Evolutionary conservation across 2,113 vertebrate genomes (phyloP), one percentile per base, ranked within the genome.

Genomic region (Variabilichromis moorii): DNA sequence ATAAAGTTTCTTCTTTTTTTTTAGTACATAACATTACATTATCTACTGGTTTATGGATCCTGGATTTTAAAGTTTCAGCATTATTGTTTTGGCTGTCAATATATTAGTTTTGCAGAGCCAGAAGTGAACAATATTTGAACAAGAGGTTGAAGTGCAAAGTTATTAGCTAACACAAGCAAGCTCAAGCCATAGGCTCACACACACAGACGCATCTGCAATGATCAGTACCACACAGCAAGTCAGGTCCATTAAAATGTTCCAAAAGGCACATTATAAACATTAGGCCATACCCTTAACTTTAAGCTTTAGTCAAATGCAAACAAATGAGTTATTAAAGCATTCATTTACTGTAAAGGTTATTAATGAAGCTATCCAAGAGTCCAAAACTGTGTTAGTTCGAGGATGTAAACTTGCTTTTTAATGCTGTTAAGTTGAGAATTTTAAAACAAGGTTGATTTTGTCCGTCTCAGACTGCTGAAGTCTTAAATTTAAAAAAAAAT

Each of bases 331-430:
- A 71, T 68, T 68, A 68, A 68, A 66, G 31, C 31, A 66, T 35
- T 66, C 10, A n/a, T 33, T 21, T 66, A 66, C 0, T 1, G 33
- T 66, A 66, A 37, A 66, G 61, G 19, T 66, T 66, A 66, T 66
- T 37, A 37, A 66, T 13, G 2, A 66, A 3, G 4, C 61, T 21
- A 66, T 37, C 2, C 33, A 37, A 66, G 0, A 37, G 33, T 1
- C 33, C 61, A 8, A 66, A 66, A 66, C 3, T 0, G 1, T 2
- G 4, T 66, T n/a, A 35, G 3, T 7, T n/a, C 2, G 3, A 63
- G 59, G 59, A 63, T 2, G 28, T 11, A 8, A n/a, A 17, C 33
- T 3, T 66, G 33, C 10, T 66, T n/a, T 66, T 66, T 37, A 66
- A 3, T 37, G 61, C 33, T 37, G 19, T 66, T 9, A 37, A 13